Conservation (phyloP, 2,888 invertebrate species). For the Orthonychiurus folsomi region DNA sequence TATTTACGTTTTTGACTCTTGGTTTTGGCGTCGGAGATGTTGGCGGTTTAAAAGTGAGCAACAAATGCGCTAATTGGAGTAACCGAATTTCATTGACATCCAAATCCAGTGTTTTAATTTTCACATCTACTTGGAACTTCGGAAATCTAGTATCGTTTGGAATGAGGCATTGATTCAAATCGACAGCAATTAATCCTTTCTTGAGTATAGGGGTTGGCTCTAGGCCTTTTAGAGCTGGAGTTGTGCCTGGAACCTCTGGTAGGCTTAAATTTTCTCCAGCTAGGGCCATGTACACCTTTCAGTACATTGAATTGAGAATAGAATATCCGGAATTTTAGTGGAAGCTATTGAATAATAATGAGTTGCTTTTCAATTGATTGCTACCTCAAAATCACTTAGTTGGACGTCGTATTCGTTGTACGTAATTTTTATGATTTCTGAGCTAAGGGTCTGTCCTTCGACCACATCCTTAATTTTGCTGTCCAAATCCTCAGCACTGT, state of each 20-base stretch:
- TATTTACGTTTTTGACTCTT: not conserved
- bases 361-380: not conserved
- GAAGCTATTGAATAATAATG: too few species aligned
- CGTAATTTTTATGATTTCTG: not conserved
- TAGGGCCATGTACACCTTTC: not conserved
- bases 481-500: not conserved
- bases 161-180: constrained; percentile 3
- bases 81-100: not conserved
- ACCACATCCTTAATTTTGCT: not conserved
- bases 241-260: not conserved
- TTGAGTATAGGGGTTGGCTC: constrained; percentile 1
- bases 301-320: not conserved
- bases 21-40: not conserved
- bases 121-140: not conserved
- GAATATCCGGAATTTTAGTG: too few species aligned
- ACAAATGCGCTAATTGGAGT: not conserved
- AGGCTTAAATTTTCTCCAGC: not conserved
- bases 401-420: constrained; percentile 7
- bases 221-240: not conserved
- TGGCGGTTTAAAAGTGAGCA: not conserved
- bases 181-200: not conserved
- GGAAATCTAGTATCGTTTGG: constrained; percentile 4
- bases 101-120: not conserved
- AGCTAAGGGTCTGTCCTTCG: not conserved
- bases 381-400: not conserved